A percentile compares a stretch with the other conserved stretches of the same genome.
Conservation (phyloP, 2,888 invertebrate genomes). For the Thymelicus lineola region DNA sequence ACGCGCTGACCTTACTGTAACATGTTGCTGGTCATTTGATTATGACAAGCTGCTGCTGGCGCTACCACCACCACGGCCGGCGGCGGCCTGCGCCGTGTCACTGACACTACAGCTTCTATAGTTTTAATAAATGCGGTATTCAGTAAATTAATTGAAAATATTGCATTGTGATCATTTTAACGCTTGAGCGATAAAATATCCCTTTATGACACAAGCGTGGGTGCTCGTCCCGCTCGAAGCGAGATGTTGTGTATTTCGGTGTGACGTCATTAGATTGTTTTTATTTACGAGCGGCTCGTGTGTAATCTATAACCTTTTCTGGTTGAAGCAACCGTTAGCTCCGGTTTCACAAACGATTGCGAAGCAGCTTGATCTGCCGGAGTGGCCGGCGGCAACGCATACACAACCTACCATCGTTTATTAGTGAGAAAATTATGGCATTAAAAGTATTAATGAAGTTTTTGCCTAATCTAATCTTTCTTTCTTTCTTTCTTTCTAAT, state of each 20-base stretch:
- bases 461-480: no score
- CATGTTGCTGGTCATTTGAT: constrained; percentile 21
- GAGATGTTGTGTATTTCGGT: not conserved
- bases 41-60: constrained; percentile 9
- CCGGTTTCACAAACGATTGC: constrained; percentile 8
- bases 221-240: not conserved
- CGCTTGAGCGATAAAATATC: no score
- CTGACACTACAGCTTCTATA: no score
- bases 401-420: no score
- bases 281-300: not conserved
- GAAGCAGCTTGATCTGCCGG: not conserved
- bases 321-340: constrained; percentile 3
- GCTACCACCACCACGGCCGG: no score
- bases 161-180: no score
- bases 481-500: no score
- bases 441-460: no score
- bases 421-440: no score
- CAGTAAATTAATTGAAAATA: no score
- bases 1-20: constrained; percentile 17
- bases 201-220: no score
- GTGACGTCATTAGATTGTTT: not conserved
- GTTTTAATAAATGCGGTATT: no score
- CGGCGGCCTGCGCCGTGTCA: not conserved
- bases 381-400: not conserved
- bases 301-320: constrained; percentile 5